These are phyloP conservation scores for Neomonachus schauinslandi DNA, from an alignment of 2,113 vertebrate genomes.

Conservation along the genomic window DNA sequence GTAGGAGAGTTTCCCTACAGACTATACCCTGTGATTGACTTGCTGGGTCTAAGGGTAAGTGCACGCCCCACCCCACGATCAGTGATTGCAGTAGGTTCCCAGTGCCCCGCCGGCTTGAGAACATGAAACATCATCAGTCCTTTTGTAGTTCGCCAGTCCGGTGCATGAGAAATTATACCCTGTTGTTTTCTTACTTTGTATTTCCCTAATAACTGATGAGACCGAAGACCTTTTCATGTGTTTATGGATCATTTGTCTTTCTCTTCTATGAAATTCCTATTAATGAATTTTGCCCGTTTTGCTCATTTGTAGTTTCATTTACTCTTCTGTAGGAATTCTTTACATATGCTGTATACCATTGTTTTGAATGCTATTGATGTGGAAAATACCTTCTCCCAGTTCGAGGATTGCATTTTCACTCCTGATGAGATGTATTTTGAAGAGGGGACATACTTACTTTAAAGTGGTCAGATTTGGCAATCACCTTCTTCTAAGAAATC, in stretches of 20 bases:
- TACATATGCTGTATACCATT: not conserved
- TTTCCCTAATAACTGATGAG: not conserved
- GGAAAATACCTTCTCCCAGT: not conserved
- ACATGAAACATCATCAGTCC: not conserved
- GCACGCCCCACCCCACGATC: not conserved
- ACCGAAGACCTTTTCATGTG: not conserved
- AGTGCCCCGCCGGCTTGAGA: not conserved
- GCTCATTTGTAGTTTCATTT: not conserved
- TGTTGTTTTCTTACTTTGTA: not conserved
- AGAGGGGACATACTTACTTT: not conserved
- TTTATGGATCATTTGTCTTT: not conserved
- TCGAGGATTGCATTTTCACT: not conserved
- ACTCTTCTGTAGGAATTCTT: not conserved
- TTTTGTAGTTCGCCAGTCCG: not conserved
- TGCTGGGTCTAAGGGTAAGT: not conserved
- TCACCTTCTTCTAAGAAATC: conserved; percentile 9
- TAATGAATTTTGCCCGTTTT: conserved; percentile 31
- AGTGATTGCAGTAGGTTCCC: not conserved
- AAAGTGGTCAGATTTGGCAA: not conserved
- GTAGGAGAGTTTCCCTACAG: not conserved
- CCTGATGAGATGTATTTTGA: not conserved
- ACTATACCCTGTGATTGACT: not conserved
- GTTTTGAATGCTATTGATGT: not conserved
- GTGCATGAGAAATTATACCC: not conserved
- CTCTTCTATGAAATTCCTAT: not conserved